Evolutionary conservation across 2,797 vertebrate genomes (phyloP).

Genomic region (Nyctibius grandis): DNA sequence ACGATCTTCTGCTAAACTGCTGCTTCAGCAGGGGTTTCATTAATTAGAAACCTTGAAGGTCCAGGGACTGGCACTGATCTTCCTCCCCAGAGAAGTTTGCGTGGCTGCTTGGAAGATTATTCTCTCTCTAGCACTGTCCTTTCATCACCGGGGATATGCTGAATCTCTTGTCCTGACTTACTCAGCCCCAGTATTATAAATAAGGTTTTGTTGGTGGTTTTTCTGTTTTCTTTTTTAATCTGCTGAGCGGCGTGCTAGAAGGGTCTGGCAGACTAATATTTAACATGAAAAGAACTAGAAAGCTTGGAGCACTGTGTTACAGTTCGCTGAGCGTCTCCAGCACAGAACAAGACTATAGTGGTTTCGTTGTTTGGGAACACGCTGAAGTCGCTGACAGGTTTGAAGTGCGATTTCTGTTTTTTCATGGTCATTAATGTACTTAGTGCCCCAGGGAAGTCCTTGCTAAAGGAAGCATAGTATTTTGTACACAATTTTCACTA

Average conservation of each 20-base stretch:
- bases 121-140: not conserved
- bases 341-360: not conserved
- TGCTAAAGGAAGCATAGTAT: not conserved
- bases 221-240: no score
- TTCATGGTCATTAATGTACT: not conserved
- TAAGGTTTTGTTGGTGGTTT: not conserved
- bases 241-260: not conserved
- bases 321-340: not conserved
- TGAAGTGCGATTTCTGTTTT: not conserved
- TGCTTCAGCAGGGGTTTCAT: not conserved
- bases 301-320: not conserved
- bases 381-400: not conserved
- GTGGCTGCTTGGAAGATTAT: rapidly evolving
- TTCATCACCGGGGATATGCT: not conserved
- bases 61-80: not conserved
- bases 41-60: not conserved
- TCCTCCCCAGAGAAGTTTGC: not conserved
- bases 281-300: not conserved
- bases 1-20: not conserved
- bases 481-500: not conserved
- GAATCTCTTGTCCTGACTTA: not conserved
- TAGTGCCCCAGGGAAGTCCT: not conserved
- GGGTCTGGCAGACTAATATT: not conserved
- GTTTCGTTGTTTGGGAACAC: not conserved
- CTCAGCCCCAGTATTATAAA: not conserved